Conservation (phyloP, 2,888 invertebrate genomes). For the Acronicta leporina region DNA sequence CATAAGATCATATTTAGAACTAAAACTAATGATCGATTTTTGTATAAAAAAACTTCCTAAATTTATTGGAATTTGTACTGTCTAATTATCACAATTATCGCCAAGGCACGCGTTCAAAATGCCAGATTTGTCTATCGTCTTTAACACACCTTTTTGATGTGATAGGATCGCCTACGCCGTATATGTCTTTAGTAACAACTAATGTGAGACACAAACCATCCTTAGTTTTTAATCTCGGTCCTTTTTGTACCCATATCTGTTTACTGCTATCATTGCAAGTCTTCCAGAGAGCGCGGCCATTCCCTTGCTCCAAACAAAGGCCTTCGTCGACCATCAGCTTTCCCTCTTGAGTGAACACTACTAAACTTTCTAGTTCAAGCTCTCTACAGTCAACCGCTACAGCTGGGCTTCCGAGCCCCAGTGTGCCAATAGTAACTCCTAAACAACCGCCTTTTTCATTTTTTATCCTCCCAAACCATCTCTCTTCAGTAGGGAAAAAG, state of each 20-base stretch:
- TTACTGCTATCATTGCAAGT: slow-evolving; percentile 91
- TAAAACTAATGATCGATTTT: slow-evolving; percentile 21
- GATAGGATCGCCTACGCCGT: slow-evolving; percentile 78
- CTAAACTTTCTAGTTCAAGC: slow-evolving; percentile 90
- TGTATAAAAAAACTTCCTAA: slow-evolving; percentile 23
- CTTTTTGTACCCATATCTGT: slow-evolving; percentile 92
- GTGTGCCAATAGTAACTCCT: slow-evolving; percentile 83
- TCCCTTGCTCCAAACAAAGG: slow-evolving; percentile 93
- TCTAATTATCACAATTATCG: slow-evolving; percentile 69
- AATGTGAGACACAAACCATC: slow-evolving; percentile 76
- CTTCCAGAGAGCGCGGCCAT: slow-evolving; percentile 91
- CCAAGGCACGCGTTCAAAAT: slow-evolving; percentile 91
- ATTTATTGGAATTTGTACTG: slow-evolving; percentile 50
- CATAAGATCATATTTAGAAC: slow-evolving; percentile 46
- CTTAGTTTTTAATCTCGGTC: slow-evolving; percentile 76
- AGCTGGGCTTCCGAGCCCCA: slow-evolving; percentile 92
- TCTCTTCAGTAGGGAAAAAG: slow-evolving; percentile 96
- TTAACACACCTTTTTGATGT: slow-evolving; percentile 89
- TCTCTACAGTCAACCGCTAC: slow-evolving; percentile 91
- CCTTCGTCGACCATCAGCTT: slow-evolving; percentile 96
- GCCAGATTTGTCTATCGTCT: slow-evolving; percentile 91
- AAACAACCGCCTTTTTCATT: slow-evolving; percentile 83
- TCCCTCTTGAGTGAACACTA: slow-evolving; percentile 92
- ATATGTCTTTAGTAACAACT: slow-evolving; percentile 63
- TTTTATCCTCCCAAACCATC: slow-evolving; percentile 96